Conservation (phyloP, 1,140 invertebrate species). For the Gryon sp. region DNA sequence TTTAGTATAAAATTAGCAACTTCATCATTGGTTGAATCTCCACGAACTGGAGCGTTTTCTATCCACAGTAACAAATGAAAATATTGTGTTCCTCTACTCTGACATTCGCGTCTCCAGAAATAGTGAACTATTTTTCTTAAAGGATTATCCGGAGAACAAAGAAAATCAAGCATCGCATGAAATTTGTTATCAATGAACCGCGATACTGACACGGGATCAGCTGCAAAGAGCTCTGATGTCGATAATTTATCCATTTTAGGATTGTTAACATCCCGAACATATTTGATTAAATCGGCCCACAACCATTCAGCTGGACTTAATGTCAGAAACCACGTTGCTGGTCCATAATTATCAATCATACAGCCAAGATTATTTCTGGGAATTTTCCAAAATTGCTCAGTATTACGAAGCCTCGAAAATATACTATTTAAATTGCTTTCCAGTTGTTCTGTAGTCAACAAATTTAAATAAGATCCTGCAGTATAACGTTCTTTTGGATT, state of each 20-base stretch:
- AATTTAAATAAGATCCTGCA: slow-evolving; percentile 30
- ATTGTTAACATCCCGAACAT: slow-evolving; percentile 64
- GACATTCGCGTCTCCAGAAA: slow-evolving; percentile 4
- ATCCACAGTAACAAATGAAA: slow-evolving; percentile 69
- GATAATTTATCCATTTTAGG: slow-evolving; percentile 31
- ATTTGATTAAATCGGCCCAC: slow-evolving; percentile 66
- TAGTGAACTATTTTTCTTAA: slow-evolving; percentile 17
- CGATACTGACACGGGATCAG: slow-evolving; percentile 41
- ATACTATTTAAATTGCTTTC: slow-evolving; percentile 58
- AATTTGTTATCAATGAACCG: slow-evolving; percentile 40
- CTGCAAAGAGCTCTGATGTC: slow-evolving; percentile 52
- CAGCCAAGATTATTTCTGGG: slow-evolving; percentile 61
- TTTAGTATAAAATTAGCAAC: too few species aligned
- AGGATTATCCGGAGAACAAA: slow-evolving; percentile 17
- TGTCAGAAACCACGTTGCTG: too few species aligned
- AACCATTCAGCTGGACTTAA: too few species aligned
- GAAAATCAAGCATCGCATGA: too few species aligned
- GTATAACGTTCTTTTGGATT: slow-evolving; percentile 50
- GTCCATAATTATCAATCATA: too few species aligned
- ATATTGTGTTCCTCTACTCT: too few species aligned
- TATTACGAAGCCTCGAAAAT: slow-evolving; percentile 63
- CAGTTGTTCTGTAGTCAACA: slow-evolving; percentile 17
- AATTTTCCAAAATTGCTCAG: slow-evolving; percentile 61
- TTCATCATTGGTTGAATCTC: slow-evolving; percentile 54
- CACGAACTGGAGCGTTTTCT: slow-evolving; percentile 61